Conservation (phyloP, 1,140 invertebrate genomes). For the Pachyrhynchus sulphureomaculatus region DNA sequence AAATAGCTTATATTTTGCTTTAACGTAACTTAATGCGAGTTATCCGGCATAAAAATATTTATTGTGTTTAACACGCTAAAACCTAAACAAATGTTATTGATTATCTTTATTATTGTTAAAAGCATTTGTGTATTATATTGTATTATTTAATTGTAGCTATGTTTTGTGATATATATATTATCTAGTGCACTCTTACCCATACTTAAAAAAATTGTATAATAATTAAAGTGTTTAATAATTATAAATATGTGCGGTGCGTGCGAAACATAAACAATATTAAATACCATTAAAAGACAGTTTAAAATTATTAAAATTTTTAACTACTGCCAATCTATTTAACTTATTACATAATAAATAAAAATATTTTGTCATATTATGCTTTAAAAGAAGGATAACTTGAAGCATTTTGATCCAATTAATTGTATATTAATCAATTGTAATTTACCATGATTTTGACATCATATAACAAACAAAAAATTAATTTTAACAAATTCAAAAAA, state of each 20-base stretch:
- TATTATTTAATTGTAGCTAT: constrained; percentile 13
- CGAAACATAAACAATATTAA: background rate
- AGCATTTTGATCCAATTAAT: no score
- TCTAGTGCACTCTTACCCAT: constrained; percentile 4
- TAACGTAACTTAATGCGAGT: no score
- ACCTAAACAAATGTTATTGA: no score
- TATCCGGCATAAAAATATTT: no score
- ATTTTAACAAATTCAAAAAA: no score
- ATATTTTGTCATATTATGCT: no score
- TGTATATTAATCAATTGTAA: background rate
- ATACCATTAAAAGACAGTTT: constrained; percentile 20
- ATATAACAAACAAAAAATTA: no score
- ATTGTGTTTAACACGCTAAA: no score
- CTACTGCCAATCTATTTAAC: constrained; percentile 34
- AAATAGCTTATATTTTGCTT: no score
- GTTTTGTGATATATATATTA: constrained; percentile 12
- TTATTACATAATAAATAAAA: constrained; percentile 1
- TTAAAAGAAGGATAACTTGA: no score
- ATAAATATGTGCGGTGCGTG: background rate
- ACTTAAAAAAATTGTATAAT: constrained; percentile 4
- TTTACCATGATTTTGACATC: no score
- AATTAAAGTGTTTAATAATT: constrained; percentile 1
- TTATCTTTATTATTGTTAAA: no score
- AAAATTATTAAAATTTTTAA: constrained; percentile 30
- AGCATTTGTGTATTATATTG: background rate